Percentiles rank a stretch among this genome's conserved stretches.
Conservation (phyloP, 2,113 vertebrate species). For the Heloderma charlesbogerti region DNA sequence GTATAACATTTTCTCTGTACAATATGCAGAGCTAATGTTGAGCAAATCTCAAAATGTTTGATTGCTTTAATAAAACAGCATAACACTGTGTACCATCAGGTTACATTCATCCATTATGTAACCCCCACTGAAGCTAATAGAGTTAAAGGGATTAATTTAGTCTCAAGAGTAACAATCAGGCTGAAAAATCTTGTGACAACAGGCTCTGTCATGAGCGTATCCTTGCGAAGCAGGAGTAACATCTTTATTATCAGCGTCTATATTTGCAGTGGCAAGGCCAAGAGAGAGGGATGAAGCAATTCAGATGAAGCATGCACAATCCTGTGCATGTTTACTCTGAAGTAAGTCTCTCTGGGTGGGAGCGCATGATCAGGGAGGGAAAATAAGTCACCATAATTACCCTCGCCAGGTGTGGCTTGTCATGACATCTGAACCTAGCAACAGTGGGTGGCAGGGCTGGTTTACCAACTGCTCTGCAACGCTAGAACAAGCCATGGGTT, state of each 20-base stretch:
- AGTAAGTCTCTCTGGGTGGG: neutral
- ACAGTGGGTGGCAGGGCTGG: no score
- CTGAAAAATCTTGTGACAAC: constrained; percentile 27
- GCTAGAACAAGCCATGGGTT: no score
- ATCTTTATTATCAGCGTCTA: neutral
- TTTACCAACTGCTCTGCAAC: no score
- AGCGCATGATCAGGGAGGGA: no score
- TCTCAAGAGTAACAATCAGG: neutral
- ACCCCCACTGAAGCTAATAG: constrained; percentile 2
- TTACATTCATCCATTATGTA: constrained; percentile 1
- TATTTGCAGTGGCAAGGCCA: neutral
- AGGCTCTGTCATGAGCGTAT: neutral
- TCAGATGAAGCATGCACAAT: neutral
- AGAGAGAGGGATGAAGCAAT: neutral
- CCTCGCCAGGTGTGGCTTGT: no score
- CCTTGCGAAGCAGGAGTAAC: neutral
- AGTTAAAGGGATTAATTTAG: constrained; percentile 7
- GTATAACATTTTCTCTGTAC: rapidly evolving
- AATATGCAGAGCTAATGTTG: rapidly evolving
- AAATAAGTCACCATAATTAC: no score
- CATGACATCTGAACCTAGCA: no score
- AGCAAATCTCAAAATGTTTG: neutral
- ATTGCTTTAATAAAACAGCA: neutral
- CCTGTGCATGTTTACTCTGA: neutral
- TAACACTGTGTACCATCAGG: neutral